Evolutionary conservation across 2,113 vertebrate genomes (phyloP), one percentile per base, ranked within the genome.

Genomic region (Antennarius striatus): DNA sequence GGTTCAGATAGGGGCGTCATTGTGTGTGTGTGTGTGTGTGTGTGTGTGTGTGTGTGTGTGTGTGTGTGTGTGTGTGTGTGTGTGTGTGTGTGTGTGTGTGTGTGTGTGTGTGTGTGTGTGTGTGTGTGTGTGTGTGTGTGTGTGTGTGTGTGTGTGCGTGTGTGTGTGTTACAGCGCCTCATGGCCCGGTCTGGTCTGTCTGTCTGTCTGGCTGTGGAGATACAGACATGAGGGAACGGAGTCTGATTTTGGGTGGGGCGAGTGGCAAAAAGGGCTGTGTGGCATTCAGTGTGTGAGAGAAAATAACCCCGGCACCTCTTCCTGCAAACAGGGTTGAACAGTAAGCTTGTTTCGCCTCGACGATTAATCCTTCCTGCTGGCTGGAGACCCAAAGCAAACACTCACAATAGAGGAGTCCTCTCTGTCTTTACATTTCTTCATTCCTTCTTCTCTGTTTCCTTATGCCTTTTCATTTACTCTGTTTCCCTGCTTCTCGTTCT

Each of bases 341-440:
- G 82, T 86, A 78, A 87, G 82, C 77, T 78, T 78, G 84, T 80
- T 90, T 86, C 66, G 75, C 60, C 77, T 78, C 71, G 1, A 46
- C 71, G 58, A 78, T 81, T 76, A 79, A 79, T 82, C 75, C 73
- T 72, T 70, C 54, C 10, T 61, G 16, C 75, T 29, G 49, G 71
- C 69, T 59, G 43, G 59, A 78, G 79, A 64, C 65, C 51, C 11
- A 30, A 36, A 73, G 54, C 68, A 60, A 68, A 72, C 75, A 74
- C 51, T 54, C 67, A 70, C 56, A 73, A 67, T 73, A 39, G 62
- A 80, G 51, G 47, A 74, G 13, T 71, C 69, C 68, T 56, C 58
- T 68, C 69, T 60, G 75, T 63, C 53, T 82, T 73, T 17, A 52
- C 36, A 68, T 72, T 56, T 66, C 48, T 64, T 32, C 63, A 5